Evolutionary conservation across 2,113 vertebrate species (phyloP).

Genomic region (Lasiurus cinereus): DNA sequence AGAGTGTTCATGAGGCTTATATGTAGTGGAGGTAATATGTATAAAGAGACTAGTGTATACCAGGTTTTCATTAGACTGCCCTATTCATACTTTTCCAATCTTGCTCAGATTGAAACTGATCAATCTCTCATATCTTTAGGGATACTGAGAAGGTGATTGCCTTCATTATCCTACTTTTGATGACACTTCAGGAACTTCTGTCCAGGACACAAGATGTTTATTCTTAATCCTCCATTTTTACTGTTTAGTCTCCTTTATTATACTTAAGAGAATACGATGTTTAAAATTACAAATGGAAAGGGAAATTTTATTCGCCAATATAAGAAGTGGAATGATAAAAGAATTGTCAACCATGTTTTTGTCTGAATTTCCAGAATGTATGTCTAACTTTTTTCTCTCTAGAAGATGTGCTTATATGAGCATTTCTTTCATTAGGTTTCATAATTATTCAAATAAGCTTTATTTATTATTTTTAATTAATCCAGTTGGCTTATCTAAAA

Average conservation of each 20-base stretch:
- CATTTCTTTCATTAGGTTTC: constrained; percentile 1
- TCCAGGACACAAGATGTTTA: background rate
- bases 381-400: background rate
- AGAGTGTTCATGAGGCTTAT: background rate
- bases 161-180: background rate
- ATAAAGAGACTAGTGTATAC: background rate
- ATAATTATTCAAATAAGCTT: background rate
- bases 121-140: background rate
- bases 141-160: background rate
- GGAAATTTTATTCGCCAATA: background rate
- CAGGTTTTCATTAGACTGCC: background rate
- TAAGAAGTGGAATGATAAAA: background rate
- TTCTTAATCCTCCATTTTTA: background rate
- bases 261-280: background rate
- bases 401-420: background rate
- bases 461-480: constrained; percentile 28
- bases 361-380: background rate
- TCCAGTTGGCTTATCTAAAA: background rate
- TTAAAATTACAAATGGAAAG: background rate
- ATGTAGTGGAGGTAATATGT: background rate
- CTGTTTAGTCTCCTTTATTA: constrained; percentile 25
- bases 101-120: background rate
- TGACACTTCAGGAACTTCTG: background rate
- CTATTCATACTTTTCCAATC: background rate
- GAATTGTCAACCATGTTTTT: background rate